Conservation (phyloP, 2,888 invertebrate genomes). For the Euspilapteryx auroguttella region DNA sequence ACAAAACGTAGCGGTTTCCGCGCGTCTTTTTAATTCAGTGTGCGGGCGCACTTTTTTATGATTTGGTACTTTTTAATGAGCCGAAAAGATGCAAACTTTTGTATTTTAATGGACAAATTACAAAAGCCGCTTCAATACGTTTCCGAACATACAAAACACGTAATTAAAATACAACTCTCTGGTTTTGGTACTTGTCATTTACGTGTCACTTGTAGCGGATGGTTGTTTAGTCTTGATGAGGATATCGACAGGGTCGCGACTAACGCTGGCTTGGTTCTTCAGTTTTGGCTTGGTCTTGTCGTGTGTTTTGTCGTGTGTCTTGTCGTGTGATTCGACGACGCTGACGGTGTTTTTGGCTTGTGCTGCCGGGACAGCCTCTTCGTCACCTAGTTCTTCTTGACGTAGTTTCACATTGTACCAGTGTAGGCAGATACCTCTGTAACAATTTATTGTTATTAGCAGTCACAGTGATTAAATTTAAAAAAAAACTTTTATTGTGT, state of each 20-base stretch:
- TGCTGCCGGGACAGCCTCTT: slow-evolving; percentile 23
- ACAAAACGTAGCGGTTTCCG: too few relatives aligned
- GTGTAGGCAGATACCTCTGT: slow-evolving; percentile 68
- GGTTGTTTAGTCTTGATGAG: slow-evolving; percentile 60
- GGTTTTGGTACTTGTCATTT: too few relatives aligned
- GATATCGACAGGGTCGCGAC: slow-evolving; percentile 62
- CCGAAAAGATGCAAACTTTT: too few relatives aligned
- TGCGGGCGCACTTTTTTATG: too few relatives aligned
- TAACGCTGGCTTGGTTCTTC: slow-evolving; percentile 42
- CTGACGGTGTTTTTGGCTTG: slow-evolving; percentile 49
- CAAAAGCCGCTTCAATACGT: too few relatives aligned
- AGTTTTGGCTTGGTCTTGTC: slow-evolving; percentile 25
- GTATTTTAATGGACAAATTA: too few relatives aligned
- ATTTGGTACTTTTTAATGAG: too few relatives aligned
- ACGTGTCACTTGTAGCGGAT: slow-evolving; percentile 48
- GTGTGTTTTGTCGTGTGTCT: slow-evolving; percentile 10
- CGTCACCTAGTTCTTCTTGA: slow-evolving; percentile 31
- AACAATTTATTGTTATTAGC: too few relatives aligned
- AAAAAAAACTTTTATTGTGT: too few relatives aligned
- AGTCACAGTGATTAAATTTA: too few relatives aligned
- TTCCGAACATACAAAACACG: slow-evolving; percentile 11
- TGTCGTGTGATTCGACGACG: slow-evolving; percentile 30
- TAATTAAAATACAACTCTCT: slow-evolving; percentile 12
- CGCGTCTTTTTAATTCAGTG: too few relatives aligned
- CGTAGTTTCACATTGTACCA: slow-evolving; percentile 56